Percentiles rank a stretch among this genome's conserved stretches.
Conservation (phyloP, 2,797 vertebrate species). For the Paguma larvata region DNA sequence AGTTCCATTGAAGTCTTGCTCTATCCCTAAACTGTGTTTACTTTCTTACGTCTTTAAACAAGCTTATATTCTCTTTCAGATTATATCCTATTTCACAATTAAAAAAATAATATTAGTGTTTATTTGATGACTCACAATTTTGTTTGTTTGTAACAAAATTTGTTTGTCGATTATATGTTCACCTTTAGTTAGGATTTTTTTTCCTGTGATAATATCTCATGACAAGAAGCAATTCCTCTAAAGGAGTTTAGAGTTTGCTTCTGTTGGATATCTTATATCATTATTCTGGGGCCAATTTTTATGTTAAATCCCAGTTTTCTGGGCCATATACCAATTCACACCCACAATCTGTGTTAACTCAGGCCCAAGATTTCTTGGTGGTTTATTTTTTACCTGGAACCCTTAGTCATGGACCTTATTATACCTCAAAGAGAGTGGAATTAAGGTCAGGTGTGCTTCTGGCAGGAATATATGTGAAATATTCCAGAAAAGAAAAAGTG, state of each 20-base stretch:
- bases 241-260: neutral
- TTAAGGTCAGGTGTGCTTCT: neutral
- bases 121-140: constrained; percentile 5
- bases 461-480: neutral
- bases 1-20: neutral
- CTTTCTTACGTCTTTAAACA: constrained; percentile 9
- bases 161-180: neutral
- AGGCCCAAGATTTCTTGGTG: neutral
- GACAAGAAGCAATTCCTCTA: neutral
- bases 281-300: neutral
- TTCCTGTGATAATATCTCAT: neutral
- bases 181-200: neutral
- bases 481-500: neutral
- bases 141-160: neutral
- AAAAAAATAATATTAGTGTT: neutral
- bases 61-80: neutral
- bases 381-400: neutral
- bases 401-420: neutral
- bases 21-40: neutral
- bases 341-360: neutral
- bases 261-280: neutral
- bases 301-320: neutral
- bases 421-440: neutral
- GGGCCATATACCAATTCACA: neutral
- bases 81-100: neutral